A percentile compares a stretch with the other conserved stretches of the same genome.
Conservation (phyloP, 1,140 invertebrate species). For the Heterodera schachtii region DNA sequence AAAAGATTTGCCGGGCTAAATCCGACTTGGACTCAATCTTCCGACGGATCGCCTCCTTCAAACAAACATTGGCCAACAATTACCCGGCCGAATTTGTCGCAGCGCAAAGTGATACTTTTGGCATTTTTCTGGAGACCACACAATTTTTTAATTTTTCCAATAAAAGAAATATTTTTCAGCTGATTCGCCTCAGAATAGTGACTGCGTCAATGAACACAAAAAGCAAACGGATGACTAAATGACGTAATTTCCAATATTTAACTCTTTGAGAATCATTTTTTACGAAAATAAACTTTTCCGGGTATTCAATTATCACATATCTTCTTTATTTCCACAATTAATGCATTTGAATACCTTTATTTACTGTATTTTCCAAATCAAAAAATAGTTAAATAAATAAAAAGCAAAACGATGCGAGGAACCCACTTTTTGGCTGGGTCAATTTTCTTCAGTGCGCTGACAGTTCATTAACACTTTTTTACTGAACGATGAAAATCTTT, state of each 20-base stretch:
- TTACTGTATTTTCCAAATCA: too few species aligned
- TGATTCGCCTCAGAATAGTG: not conserved
- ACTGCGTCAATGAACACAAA: not conserved
- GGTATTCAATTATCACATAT: too few species aligned
- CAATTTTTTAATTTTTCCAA: not conserved
- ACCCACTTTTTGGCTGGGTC: not conserved
- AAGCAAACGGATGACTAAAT: not conserved
- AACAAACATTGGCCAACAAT: constrained; percentile 33
- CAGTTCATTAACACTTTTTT: not conserved
- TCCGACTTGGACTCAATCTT: constrained; percentile 49
- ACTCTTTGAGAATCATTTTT: too few species aligned
- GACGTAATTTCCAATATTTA: not conserved
- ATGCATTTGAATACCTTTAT: too few species aligned
- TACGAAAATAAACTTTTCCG: too few species aligned
- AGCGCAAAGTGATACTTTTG: constrained; percentile 27
- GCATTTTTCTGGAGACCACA: too few species aligned
- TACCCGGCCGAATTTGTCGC: constrained; percentile 45
- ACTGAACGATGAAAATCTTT: not conserved
- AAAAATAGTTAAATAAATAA: not conserved
- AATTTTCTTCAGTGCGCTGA: constrained; percentile 1
- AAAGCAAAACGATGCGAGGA: not conserved
- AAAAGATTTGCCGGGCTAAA: constrained; percentile 47
- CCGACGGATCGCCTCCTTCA: constrained; percentile 35
- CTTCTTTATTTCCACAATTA: too few species aligned
- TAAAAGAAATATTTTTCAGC: too few species aligned